A percentile compares a stretch with the other conserved stretches of the same genome.
Evolutionary conservation across 2,888 invertebrate species (phyloP).

Genomic region (Agonum fuliginosum): DNA sequence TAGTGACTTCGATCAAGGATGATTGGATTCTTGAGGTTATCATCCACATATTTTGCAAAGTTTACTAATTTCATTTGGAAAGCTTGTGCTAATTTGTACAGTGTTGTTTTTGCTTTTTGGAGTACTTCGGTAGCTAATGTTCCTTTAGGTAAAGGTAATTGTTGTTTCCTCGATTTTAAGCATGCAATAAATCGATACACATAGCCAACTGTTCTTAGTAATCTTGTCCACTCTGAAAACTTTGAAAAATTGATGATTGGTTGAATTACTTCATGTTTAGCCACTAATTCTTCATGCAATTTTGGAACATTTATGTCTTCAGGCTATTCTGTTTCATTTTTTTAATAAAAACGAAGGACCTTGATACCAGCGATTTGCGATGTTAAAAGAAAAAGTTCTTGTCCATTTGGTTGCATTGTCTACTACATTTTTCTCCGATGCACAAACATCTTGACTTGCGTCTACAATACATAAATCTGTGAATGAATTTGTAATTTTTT

Average conservation of each 20-base stretch:
- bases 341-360: too few species aligned
- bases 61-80: conserved; percentile 1
- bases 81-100: background rate
- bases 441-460: too few species aligned
- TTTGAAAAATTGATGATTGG: background rate
- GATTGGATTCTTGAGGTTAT: background rate
- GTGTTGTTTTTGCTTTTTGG: background rate
- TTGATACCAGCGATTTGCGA: too few species aligned
- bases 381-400: too few species aligned
- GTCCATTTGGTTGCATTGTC: too few species aligned
- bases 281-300: background rate
- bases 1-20: background rate
- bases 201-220: background rate
- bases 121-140: background rate
- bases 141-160: background rate
- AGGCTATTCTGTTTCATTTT: too few species aligned
- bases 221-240: background rate
- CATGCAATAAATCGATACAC: background rate
- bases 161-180: background rate
- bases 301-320: too few species aligned
- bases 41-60: background rate
- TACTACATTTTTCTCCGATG: too few species aligned
- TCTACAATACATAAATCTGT: too few species aligned
- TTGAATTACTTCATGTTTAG: background rate
- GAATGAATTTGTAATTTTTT: conserved; percentile 1